phyloP scores from a whole-genome alignment of 2,888 invertebrate genomes.

The Chaetogeoica ovagalla region DNA sequence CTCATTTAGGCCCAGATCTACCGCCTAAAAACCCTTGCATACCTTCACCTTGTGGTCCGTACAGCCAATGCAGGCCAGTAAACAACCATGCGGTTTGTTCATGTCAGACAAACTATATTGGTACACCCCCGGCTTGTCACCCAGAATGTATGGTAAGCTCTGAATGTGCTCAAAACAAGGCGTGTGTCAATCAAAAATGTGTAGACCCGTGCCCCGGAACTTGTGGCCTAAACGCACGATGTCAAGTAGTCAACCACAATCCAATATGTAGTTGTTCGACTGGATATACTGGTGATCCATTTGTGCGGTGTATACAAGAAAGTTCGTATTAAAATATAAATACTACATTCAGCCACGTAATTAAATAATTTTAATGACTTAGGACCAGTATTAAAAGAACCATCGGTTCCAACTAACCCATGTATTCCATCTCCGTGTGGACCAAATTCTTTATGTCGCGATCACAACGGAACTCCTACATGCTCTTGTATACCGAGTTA shows the following conservation, averaged over 20 bases:
- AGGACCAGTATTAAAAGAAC: slow-evolving; percentile 34
- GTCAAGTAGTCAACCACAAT: slow-evolving; percentile 78
- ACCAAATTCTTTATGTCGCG: slow-evolving; percentile 64
- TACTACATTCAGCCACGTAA: background rate
- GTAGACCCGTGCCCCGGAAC: slow-evolving; percentile 76
- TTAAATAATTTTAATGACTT: background rate
- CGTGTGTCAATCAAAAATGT: slow-evolving; percentile 79
- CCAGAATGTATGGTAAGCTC: slow-evolving; percentile 79
- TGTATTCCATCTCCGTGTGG: slow-evolving; percentile 75
- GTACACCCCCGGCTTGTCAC: slow-evolving; percentile 75
- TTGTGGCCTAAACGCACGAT: slow-evolving; percentile 76
- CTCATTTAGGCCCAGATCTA: slow-evolving; percentile 59
- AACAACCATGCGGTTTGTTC: slow-evolving; percentile 77
- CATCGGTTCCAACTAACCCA: slow-evolving; percentile 64
- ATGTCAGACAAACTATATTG: slow-evolving; percentile 72
- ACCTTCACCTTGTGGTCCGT: slow-evolving; percentile 78
- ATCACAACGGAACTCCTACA: slow-evolving; percentile 62
- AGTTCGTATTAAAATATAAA: slow-evolving; percentile 58
- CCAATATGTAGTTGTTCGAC: slow-evolving; percentile 68
- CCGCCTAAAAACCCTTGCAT: slow-evolving; percentile 70
- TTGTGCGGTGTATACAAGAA: slow-evolving; percentile 62
- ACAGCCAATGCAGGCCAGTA: slow-evolving; percentile 73
- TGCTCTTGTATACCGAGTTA: slow-evolving; percentile 66
- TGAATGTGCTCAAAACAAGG: slow-evolving; percentile 74
- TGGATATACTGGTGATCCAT: slow-evolving; percentile 66